Evolutionary conservation across 2,888 invertebrate genomes (phyloP).

Genomic region (Cephus spinipes): DNA sequence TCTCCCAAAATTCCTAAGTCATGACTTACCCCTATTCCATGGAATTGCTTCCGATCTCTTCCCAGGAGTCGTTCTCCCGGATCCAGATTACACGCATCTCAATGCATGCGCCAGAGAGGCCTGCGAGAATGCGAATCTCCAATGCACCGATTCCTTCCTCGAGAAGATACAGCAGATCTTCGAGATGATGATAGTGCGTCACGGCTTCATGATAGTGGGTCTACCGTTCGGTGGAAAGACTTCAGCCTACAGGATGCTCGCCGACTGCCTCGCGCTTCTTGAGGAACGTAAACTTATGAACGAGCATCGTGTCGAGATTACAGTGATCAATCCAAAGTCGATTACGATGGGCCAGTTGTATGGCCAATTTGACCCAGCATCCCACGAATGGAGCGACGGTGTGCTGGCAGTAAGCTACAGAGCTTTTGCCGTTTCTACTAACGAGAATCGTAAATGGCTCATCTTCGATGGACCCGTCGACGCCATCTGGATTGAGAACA

Average conservation of each 20-base stretch:
- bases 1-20: constrained; percentile 91
- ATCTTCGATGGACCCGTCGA: constrained; percentile 97
- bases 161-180: constrained; percentile 92
- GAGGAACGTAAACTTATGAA: constrained; percentile 82
- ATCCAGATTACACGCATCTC: constrained; percentile 82
- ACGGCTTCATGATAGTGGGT: constrained; percentile 95
- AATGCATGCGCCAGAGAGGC: constrained; percentile 75
- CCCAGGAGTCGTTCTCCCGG: constrained; percentile 84
- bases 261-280: constrained; percentile 81
- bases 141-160: constrained; percentile 86
- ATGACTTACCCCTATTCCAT: constrained; percentile 88
- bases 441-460: constrained; percentile 85
- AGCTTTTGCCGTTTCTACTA: constrained; percentile 80
- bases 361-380: constrained; percentile 93
- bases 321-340: constrained; percentile 92
- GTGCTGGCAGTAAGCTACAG: constrained; percentile 87
- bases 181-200: constrained; percentile 95
- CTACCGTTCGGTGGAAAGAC: constrained; percentile 94
- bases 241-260: constrained; percentile 85
- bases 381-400: constrained; percentile 95
- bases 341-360: constrained; percentile 98
- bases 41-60: constrained; percentile 95
- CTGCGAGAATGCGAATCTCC: constrained; percentile 80
- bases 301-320: constrained; percentile 82
- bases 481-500: constrained; percentile 96